These are phyloP conservation scores for Diorhabda elongata DNA, from an alignment of 1,140 invertebrate genomes.

Conservation along the genomic window DNA sequence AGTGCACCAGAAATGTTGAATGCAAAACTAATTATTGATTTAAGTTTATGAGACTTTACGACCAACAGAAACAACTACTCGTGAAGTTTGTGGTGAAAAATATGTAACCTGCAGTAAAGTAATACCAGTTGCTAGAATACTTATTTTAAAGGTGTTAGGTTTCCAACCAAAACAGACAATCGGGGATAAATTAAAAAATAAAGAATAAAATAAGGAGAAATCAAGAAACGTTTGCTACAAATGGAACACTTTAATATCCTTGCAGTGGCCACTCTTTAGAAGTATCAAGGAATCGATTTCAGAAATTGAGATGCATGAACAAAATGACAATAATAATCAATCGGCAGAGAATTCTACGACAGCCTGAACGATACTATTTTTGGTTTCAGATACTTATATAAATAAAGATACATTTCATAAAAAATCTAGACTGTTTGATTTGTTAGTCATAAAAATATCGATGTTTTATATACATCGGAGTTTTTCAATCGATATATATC, in stretches of 20 bases:
- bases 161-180: background rate
- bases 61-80: background rate
- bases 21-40: background rate
- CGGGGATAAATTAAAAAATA: background rate
- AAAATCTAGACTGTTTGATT: no score
- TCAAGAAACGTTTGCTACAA: background rate
- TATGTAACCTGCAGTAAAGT: conserved; percentile 16
- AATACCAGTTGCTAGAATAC: conserved; percentile 9
- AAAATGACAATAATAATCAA: no score
- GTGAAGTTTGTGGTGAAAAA: conserved; percentile 18
- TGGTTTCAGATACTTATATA: no score
- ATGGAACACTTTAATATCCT: conserved; percentile 2
- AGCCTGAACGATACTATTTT: no score
- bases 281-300: no score
- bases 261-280: background rate
- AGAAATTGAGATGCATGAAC: no score
- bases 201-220: background rate
- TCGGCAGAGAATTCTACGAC: no score
- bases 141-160: background rate
- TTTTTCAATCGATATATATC: no score
- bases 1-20: no score
- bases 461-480: no score
- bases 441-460: no score
- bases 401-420: no score
- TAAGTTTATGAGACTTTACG: background rate